Evolutionary conservation across 2,888 invertebrate genomes (phyloP), one percentile per base, ranked within the genome.

Genomic region (Apoda limacodes): DNA sequence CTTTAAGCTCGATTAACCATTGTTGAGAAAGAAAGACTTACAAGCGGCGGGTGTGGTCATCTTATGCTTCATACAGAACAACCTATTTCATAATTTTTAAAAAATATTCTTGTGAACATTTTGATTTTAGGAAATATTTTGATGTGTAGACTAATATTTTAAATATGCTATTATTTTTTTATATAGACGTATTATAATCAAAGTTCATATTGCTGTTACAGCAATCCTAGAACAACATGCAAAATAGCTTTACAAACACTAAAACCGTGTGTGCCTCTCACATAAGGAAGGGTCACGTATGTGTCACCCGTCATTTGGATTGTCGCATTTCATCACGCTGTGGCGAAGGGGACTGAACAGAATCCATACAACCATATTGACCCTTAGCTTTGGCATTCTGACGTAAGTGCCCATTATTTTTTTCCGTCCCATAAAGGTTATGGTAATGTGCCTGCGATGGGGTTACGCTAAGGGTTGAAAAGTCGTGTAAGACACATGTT

Each of bases 321-420:
- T 66, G 72, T 68, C 75, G 72, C 80, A 72, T 82, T 81, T 82
- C 81, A 81, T 81, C 80, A 69, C 68, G 48, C 55, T 42, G 46
- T 32, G 33, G 34, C 32, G 42, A 51, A 58, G 59, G 60, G 56
- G 43, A 35, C 35, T 36, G 34, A 37, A 41, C 45, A 34, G 32
- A 30, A 11, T 21, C 23, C 21, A 39, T 45, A 46, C 44, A 49
- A 53, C 52, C 49, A 46, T 48, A 56, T 64, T 69, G 69, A 69
- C 71, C 72, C 70, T 47, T 41, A 47, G 39, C 45, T 46, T 50
- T 55, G 58, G 52, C 62, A 62, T 63, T 64, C 54, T 48, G 50
- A 46, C 49, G 42, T 53, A 53, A 68, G 59, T 60, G 60, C 52
- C 68, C 65, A 68, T 72, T 72, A 69, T 68, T 64, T 72, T 57